Evolutionary conservation across 2,797 vertebrate species (phyloP).

Genomic region (Australoheros facetus): DNA sequence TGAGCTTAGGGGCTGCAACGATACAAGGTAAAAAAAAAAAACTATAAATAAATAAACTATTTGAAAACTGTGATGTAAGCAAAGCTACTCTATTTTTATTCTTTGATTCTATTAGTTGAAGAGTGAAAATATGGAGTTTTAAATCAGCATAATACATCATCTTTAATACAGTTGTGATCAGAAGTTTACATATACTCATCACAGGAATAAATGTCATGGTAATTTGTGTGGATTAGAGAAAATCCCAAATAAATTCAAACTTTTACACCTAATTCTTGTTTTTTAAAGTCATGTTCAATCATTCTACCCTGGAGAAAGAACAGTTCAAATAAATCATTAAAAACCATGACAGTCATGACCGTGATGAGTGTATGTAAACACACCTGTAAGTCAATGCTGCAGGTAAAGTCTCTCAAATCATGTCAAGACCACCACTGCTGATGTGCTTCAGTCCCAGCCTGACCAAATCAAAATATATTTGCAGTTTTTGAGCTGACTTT

Average conservation of each 20-base stretch:
- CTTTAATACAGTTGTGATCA: not conserved
- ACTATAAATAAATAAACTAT: no score
- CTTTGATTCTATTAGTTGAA: not conserved
- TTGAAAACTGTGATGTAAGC: not conserved
- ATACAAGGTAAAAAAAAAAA: not conserved
- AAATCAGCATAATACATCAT: not conserved
- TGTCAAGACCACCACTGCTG: not conserved
- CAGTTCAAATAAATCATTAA: no score
- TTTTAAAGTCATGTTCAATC: no score
- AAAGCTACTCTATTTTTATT: not conserved
- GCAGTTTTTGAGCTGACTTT: not conserved
- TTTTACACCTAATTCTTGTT: no score
- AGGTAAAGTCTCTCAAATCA: conserved; percentile 6
- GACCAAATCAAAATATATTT: not conserved
- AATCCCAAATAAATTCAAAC: no score
- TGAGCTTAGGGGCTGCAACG: not conserved
- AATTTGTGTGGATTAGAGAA: no score
- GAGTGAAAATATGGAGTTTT: not conserved
- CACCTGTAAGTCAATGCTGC: not conserved
- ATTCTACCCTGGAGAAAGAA: no score
- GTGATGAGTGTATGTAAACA: no score
- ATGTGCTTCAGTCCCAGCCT: not conserved
- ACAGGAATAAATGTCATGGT: no score
- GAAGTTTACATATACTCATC: no score
- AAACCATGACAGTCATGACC: no score